Conservation (phyloP, 1,140 invertebrate species). For the Lepidotrigona ventralis region DNA sequence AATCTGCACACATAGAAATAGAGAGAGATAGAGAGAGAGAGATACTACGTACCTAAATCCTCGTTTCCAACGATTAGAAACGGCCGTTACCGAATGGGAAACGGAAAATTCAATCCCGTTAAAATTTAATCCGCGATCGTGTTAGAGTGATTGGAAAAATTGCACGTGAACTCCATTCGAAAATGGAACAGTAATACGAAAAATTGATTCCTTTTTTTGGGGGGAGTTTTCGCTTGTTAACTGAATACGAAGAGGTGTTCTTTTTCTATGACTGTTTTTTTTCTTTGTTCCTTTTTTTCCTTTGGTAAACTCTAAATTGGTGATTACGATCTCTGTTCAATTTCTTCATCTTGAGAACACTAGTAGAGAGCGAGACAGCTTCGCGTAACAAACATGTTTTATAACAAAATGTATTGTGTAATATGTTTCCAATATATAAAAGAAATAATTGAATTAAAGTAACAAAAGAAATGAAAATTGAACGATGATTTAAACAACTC, state of each 20-base stretch:
- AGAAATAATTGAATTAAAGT: too few relatives aligned
- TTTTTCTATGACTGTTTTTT: background rate
- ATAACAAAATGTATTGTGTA: too few relatives aligned
- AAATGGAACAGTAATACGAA: background rate
- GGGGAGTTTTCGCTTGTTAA: background rate
- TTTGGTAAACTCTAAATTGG: too few relatives aligned
- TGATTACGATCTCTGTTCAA: too few relatives aligned
- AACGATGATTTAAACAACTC: too few relatives aligned
- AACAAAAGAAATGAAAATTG: too few relatives aligned
- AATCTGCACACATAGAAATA: background rate
- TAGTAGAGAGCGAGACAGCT: too few relatives aligned
- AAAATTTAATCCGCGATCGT: background rate
- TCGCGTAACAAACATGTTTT: too few relatives aligned
- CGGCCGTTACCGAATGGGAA: background rate
- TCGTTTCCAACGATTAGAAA: background rate
- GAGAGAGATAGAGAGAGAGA: background rate
- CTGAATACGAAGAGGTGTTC: background rate
- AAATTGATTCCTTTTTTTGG: background rate
- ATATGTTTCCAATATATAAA: too few relatives aligned
- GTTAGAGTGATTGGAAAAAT: background rate
- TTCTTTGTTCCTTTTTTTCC: too few relatives aligned
- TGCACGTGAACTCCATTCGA: background rate
- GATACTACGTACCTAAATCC: background rate
- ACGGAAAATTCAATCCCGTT: background rate
- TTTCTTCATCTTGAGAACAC: too few relatives aligned